A percentile compares a stretch with the other conserved stretches of the same genome.
These are phyloP conservation scores for Erebia epiphron DNA, from an alignment of 2,888 invertebrate genomes.

Conservation along the genomic window DNA sequence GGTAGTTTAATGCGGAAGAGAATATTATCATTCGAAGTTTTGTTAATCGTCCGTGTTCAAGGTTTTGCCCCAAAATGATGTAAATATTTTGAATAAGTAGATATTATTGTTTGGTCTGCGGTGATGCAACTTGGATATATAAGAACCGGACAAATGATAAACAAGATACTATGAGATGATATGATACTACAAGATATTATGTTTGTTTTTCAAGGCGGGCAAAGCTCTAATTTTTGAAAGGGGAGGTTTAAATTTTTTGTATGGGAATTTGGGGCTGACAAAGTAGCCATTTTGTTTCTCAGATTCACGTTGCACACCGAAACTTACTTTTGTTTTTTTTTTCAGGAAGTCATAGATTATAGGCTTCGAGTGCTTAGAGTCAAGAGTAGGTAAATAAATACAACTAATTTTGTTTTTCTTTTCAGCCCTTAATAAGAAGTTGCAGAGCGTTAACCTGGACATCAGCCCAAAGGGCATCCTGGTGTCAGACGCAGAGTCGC, in stretches of 20 bases:
- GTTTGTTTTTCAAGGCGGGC: neutral
- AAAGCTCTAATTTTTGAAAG: too few relatives aligned
- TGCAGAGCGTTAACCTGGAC: constrained; percentile 86
- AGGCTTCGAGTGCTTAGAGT: too few relatives aligned
- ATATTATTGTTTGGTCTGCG: constrained; percentile 6
- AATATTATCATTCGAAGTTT: constrained; percentile 3
- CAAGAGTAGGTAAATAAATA: neutral
- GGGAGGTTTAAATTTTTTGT: too few relatives aligned
- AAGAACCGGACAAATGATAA: neutral
- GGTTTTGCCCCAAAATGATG: constrained; percentile 13
- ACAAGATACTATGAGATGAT: too few relatives aligned
- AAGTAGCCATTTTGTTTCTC: too few relatives aligned
- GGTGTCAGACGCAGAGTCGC: constrained; percentile 87
- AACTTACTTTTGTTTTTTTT: too few relatives aligned
- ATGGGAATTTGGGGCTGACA: too few relatives aligned
- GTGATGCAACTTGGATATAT: neutral
- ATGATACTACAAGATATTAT: too few relatives aligned
- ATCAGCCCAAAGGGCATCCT: constrained; percentile 90
- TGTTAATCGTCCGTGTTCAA: constrained; percentile 2
- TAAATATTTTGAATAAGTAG: constrained; percentile 7
- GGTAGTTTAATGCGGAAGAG: constrained; percentile 4
- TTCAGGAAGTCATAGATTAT: too few relatives aligned
- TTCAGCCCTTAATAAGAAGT: constrained; percentile 81
- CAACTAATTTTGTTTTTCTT: constrained; percentile 32
- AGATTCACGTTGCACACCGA: too few relatives aligned